A percentile compares a stretch with the other conserved stretches of the same genome.
Evolutionary conservation across 1,140 invertebrate genomes (phyloP).

Genomic region (Ruditapes philippinarum): DNA sequence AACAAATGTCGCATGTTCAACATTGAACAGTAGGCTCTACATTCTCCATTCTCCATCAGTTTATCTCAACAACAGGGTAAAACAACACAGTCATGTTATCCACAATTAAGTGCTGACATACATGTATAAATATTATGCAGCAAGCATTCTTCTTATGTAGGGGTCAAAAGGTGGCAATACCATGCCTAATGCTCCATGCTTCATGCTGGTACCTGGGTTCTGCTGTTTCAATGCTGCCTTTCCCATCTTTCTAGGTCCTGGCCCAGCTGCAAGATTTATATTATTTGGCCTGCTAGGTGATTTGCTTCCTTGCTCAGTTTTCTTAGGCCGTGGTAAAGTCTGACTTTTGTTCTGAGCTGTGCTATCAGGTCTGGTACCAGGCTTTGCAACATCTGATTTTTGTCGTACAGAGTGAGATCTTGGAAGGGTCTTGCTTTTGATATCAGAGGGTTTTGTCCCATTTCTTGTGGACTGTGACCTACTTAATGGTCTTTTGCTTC

Average conservation of each 20-base stretch:
- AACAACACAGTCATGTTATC: too few species aligned
- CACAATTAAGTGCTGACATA: too few species aligned
- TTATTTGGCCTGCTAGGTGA: slow-evolving; percentile 51
- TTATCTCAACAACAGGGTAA: too few species aligned
- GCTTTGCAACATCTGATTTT: slow-evolving; percentile 6
- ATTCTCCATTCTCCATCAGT: too few species aligned
- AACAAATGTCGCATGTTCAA: too few species aligned
- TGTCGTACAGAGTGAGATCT: slow-evolving; percentile 39
- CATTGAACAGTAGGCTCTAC: too few species aligned
- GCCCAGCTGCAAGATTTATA: slow-evolving; percentile 49
- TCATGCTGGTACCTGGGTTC: slow-evolving; percentile 14
- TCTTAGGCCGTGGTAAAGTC: slow-evolving; percentile 31
- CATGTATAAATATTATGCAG: too few species aligned
- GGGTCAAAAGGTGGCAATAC: too few species aligned
- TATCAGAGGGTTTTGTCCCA: not conserved
- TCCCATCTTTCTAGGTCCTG: slow-evolving; percentile 57
- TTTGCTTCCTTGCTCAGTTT: slow-evolving; percentile 23
- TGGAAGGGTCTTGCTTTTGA: slow-evolving; percentile 28
- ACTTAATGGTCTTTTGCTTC: not conserved
- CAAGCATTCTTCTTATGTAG: too few species aligned
- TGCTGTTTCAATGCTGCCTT: not conserved
- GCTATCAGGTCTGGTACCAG: slow-evolving; percentile 12
- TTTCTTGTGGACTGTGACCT: slow-evolving; percentile 49
- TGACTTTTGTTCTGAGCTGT: slow-evolving; percentile 13
- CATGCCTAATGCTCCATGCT: not conserved